Evolutionary conservation across 2,888 invertebrate species (phyloP).

Genomic region (Mactromeris polynyma): DNA sequence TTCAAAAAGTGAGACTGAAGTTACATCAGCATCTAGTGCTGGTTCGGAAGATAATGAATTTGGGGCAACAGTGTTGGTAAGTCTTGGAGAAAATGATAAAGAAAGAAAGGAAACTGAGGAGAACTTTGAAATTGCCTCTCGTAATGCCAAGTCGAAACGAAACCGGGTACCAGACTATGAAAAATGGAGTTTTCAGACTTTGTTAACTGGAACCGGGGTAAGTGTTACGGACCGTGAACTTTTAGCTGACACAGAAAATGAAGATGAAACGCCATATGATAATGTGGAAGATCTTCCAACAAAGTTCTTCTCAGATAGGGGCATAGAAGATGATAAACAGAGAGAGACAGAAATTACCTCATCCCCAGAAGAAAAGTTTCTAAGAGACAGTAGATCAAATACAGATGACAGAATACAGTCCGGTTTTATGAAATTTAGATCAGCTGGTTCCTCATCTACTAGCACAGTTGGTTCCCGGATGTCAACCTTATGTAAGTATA

Average conservation of each 20-base stretch:
- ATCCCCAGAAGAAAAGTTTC: slow-evolving; percentile 49
- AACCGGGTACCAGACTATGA: slow-evolving; percentile 68
- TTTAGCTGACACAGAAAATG: slow-evolving; percentile 61
- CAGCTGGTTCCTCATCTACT: slow-evolving; percentile 27
- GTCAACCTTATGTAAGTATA: slow-evolving; percentile 64
- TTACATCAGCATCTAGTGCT: slow-evolving; percentile 39
- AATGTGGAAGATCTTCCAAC: slow-evolving; percentile 40
- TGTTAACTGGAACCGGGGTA: slow-evolving; percentile 62
- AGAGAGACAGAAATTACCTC: slow-evolving; percentile 29
- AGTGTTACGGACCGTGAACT: slow-evolving; percentile 60
- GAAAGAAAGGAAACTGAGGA: not conserved
- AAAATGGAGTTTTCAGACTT: slow-evolving; percentile 70
- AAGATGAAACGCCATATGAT: slow-evolving; percentile 62
- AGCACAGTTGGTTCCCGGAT: slow-evolving; percentile 40
- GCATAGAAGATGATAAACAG: slow-evolving; percentile 53
- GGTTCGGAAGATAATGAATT: slow-evolving; percentile 50
- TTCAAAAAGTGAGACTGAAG: slow-evolving; percentile 13
- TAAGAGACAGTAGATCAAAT: not conserved
- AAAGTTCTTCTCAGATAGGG: slow-evolving; percentile 39
- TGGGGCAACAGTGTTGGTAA: not conserved
- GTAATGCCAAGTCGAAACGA: slow-evolving; percentile 14
- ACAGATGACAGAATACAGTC: not conserved
- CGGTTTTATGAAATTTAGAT: not conserved
- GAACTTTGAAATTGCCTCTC: not conserved
- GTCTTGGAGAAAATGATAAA: not conserved